Conservation (phyloP, 2,888 invertebrate genomes). For the Macrophya annulata region DNA sequence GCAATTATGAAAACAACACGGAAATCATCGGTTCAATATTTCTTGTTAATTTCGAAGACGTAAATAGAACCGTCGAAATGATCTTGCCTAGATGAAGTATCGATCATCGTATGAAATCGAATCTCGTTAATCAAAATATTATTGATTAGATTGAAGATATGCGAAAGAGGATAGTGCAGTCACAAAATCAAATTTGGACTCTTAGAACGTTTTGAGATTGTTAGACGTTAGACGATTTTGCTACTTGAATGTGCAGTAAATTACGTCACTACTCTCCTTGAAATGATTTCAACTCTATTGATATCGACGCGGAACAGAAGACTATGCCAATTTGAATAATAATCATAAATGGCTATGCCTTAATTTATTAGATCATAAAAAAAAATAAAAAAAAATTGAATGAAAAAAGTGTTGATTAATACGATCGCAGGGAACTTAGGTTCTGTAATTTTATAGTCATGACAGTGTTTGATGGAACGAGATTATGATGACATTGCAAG, state of each 20-base stretch:
- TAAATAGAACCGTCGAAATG: neutral
- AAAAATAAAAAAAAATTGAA: neutral
- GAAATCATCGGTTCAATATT: neutral
- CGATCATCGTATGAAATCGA: neutral
- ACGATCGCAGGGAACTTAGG: neutral
- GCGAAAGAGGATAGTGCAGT: neutral
- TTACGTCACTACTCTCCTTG: neutral
- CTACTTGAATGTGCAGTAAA: neutral
- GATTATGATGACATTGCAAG: neutral
- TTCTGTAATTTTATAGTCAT: slow-evolving; percentile 5
- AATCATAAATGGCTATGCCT: neutral
- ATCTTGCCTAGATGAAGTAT: neutral
- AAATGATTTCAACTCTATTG: neutral
- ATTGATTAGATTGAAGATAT: neutral
- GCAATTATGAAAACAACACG: neutral
- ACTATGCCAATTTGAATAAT: neutral
- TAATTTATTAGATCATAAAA: neutral
- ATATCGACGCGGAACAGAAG: neutral
- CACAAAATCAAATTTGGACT: neutral
- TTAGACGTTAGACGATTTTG: neutral
- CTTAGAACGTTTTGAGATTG: neutral
- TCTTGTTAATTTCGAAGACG: neutral
- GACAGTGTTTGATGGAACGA: neutral
- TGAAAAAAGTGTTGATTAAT: slow-evolving; percentile 3
- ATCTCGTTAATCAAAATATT: neutral